These are phyloP conservation scores for Clivina fossor DNA, from an alignment of 2,888 invertebrate species.

Conservation along the genomic window DNA sequence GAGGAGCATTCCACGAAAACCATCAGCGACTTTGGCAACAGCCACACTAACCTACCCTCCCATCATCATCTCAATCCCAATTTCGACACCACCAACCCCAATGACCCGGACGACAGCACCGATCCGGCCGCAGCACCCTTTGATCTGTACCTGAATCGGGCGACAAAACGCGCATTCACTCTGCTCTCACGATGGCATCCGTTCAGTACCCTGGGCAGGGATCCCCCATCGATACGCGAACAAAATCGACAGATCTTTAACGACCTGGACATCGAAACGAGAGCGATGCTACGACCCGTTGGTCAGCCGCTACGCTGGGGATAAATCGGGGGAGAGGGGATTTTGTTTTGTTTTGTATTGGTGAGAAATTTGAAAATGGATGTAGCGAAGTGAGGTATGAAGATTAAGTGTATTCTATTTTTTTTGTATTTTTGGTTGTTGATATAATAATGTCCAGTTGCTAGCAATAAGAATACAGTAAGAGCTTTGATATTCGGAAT, in stretches of 20 bases:
- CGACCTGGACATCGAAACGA: slow-evolving; percentile 46
- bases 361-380: no score
- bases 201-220: slow-evolving; percentile 51
- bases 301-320: slow-evolving; percentile 58
- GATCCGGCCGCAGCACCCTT: no score
- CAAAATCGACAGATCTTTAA: slow-evolving; percentile 24
- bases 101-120: no score
- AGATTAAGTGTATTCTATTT: no score
- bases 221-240: slow-evolving; percentile 48
- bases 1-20: no score
- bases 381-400: no score
- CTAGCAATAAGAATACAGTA: no score
- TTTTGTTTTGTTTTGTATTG: neutral
- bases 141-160: neutral
- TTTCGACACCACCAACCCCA: neutral
- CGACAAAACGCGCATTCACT: slow-evolving; percentile 52
- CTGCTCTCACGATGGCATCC: slow-evolving; percentile 54
- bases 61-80: neutral
- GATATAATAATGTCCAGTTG: no score
- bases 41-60: neutral
- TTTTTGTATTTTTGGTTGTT: no score
- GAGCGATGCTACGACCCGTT: slow-evolving; percentile 50
- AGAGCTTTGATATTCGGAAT: no score
- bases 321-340: slow-evolving; percentile 39
- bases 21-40: neutral